Conservation (phyloP, 1,140 invertebrate genomes). For the Brachionus paranguensis region DNA sequence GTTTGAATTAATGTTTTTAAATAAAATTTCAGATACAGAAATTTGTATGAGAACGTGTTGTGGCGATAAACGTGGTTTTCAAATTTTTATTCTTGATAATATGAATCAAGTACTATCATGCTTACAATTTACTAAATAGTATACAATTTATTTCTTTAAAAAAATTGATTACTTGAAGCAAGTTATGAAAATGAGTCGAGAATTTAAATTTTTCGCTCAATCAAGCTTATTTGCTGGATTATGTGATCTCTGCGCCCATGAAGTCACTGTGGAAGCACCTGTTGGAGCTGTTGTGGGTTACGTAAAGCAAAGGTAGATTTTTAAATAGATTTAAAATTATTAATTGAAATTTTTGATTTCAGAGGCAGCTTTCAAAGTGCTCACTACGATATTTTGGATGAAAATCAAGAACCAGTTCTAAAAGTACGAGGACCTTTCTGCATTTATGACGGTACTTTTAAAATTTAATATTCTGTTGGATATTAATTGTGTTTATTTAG, state of each 20-base stretch:
- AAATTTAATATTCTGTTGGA: background rate
- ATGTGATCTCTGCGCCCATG: slow-evolving; percentile 34
- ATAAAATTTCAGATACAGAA: slow-evolving; percentile 62
- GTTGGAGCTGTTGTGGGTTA: slow-evolving; percentile 40
- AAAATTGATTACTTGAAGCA: slow-evolving; percentile 43
- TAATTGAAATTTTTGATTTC: background rate
- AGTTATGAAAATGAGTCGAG: slow-evolving; percentile 45
- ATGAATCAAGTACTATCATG: slow-evolving; percentile 58
- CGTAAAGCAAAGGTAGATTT: slow-evolving; percentile 40
- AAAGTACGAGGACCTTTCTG: slow-evolving; percentile 46
- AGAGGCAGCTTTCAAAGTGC: slow-evolving; percentile 47
- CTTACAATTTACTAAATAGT: background rate
- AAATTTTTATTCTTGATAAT: slow-evolving; percentile 76
- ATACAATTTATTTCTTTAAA: background rate
- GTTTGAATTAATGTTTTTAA: background rate
- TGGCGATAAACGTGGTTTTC: slow-evolving; percentile 70
- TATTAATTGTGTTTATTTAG: background rate
- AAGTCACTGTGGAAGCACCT: slow-evolving; percentile 41
- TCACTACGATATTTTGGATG: slow-evolving; percentile 45
- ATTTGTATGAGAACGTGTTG: slow-evolving; percentile 71
- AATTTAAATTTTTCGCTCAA: slow-evolving; percentile 48
- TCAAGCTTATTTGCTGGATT: background rate
- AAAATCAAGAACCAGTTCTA: slow-evolving; percentile 43
- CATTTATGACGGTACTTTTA: slow-evolving; percentile 43
- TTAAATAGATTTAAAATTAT: background rate